These are phyloP conservation scores for Sisor rabdophorus DNA, from an alignment of 2,113 vertebrate species.

Conservation along the genomic window DNA sequence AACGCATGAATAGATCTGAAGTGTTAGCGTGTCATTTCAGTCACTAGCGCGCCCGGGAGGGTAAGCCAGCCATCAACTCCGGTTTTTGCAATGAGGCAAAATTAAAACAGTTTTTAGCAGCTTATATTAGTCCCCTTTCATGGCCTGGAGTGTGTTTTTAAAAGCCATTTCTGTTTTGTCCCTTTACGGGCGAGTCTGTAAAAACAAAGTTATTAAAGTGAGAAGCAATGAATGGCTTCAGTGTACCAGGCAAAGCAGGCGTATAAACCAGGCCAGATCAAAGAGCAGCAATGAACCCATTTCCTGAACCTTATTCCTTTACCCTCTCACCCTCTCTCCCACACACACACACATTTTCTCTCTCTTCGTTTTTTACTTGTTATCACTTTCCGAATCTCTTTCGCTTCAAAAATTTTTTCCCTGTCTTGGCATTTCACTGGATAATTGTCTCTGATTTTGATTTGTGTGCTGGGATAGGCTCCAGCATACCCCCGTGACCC, in stretches of 20 bases:
- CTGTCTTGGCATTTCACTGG: constrained; percentile 27
- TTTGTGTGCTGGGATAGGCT: too few species aligned
- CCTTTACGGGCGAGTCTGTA: constrained; percentile 30
- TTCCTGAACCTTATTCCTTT: constrained; percentile 35
- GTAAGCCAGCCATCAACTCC: neutral
- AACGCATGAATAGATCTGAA: neutral
- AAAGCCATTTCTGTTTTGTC: constrained; percentile 52
- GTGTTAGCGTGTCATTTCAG: neutral
- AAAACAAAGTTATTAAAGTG: constrained; percentile 53
- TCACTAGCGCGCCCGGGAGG: neutral
- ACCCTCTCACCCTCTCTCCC: constrained; percentile 3
- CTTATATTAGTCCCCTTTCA: constrained; percentile 48
- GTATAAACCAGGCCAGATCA: constrained; percentile 55
- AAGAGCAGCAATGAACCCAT: constrained; percentile 49
- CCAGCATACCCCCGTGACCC: too few species aligned
- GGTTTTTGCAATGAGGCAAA: constrained; percentile 9
- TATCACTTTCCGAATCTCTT: too few species aligned
- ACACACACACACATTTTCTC: neutral
- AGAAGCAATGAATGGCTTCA: constrained; percentile 39
- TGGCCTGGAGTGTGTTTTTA: constrained; percentile 44
- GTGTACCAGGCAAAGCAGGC: constrained; percentile 52
- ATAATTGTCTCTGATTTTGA: constrained; percentile 25
- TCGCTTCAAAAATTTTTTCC: constrained; percentile 33
- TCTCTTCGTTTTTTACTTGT: constrained; percentile 6
- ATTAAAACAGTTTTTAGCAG: constrained; percentile 43